Evolutionary conservation across 2,113 vertebrate species (phyloP).

Genomic region (Apaloderma vittatum): DNA sequence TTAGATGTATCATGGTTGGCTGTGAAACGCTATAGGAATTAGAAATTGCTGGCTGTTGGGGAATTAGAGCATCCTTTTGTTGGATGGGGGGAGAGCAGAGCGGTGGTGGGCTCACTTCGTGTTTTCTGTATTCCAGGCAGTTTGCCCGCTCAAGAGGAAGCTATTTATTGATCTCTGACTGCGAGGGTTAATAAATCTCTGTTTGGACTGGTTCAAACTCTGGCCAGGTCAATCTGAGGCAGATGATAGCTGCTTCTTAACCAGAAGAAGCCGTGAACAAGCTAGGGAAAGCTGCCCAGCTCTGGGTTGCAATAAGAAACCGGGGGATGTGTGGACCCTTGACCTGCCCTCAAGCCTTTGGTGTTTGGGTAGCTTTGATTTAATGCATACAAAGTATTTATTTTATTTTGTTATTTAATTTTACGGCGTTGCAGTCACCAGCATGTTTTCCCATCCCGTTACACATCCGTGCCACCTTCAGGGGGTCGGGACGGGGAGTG

Average conservation of each 20-base stretch:
- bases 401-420: not conserved
- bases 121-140: constrained; percentile 30
- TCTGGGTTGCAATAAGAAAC: not conserved
- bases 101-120: not conserved
- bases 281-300: not conserved
- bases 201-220: constrained; percentile 26
- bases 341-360: not conserved
- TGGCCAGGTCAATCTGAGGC: constrained; percentile 33
- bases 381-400: not conserved
- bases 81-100: not conserved
- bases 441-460: not conserved
- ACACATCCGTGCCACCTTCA: rapidly evolving
- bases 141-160: not conserved
- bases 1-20: constrained; percentile 41
- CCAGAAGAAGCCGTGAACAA: not conserved
- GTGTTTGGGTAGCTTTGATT: not conserved
- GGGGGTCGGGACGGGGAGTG: too few species aligned
- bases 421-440: not conserved
- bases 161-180: constrained; percentile 64
- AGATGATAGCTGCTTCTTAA: constrained; percentile 30
- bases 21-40: not conserved
- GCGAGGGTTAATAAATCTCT: constrained; percentile 52
- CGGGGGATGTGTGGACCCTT: rapidly evolving
- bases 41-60: constrained; percentile 12
- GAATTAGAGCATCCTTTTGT: constrained; percentile 35